Base-by-base conservation (phyloP, 2,888 invertebrate genomes). In the Allophyes oxyacanthae region DNA sequence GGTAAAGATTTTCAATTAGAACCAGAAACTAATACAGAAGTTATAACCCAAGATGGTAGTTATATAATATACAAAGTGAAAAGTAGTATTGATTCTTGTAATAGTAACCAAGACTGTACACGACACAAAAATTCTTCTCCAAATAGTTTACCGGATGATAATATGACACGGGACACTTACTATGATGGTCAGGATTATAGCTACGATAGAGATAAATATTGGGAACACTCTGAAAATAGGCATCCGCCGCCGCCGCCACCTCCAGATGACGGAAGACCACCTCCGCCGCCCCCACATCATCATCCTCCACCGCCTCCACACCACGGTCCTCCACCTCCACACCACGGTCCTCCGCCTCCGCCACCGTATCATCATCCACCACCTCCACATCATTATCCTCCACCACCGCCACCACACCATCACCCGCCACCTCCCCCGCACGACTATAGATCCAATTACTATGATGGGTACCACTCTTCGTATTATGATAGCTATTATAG, bases 371-470 rank as follows among this genome's bases (percentile, higher is more conserved):
- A 67, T 46, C 40, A 58, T 30, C 37, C 45, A 9, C 54, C 50
- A 6, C 40, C 32, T n/a, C 60, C 49, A 11, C 38, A 13, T 8
- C 43, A 10, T 13, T 36, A 50, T 25, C 46, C 52, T 25, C 61
- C 60, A 14, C 65, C 63, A 37, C 53, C 54, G 5, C 45, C 58
- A 28, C 68, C 58, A 13, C 64, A 64, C 14, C 60, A 64, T n/a
- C 60, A 60, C 8, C 65, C 71, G 1, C 57, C 71, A 2, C 72
- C 54, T 2, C 57, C 68, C 13, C 52, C 57, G 11, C 53, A 63
- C 7, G 15, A 64, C 14, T 42, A 57, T 26, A 50, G 57, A 53
- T 62, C 46, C n/a, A 37, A 15, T 37, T 59, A 53, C 43, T 56
- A 67, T 25, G 50, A 56, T 15, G 25, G 28, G 14, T 34, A 45